Evolutionary conservation across 2,113 vertebrate genomes (phyloP).

Genomic region (Sebastes schlegelii): DNA sequence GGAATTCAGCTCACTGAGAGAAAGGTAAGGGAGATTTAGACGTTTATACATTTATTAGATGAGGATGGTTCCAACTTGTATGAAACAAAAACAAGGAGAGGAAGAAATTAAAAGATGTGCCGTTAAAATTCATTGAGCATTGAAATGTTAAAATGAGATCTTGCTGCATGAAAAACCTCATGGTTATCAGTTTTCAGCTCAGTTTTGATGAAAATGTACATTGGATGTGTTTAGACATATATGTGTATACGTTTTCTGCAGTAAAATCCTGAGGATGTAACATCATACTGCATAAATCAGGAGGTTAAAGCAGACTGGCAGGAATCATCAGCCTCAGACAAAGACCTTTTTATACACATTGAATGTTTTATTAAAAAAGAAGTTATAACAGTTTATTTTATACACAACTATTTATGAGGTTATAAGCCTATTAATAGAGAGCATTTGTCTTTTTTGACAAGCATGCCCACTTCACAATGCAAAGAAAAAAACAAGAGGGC

Average conservation of each 20-base stretch:
- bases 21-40: background rate
- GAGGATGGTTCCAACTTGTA: background rate
- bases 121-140: background rate
- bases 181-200: too few species aligned
- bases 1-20: background rate
- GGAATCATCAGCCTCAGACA: slow-evolving; percentile 34
- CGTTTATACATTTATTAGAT: background rate
- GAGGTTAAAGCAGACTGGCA: background rate
- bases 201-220: background rate
- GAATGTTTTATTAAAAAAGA: slow-evolving; percentile 91
- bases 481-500: slow-evolving; percentile 69
- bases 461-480: slow-evolving; percentile 87
- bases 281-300: background rate
- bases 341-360: slow-evolving; percentile 76
- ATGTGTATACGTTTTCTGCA: background rate
- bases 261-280: background rate
- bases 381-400: slow-evolving; percentile 92
- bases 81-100: background rate
- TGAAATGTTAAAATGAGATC: background rate
- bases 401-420: slow-evolving; percentile 92
- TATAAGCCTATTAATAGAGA: slow-evolving; percentile 88
- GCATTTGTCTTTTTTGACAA: slow-evolving; percentile 86
- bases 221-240: background rate
- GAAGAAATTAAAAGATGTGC: background rate
- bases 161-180: background rate